Percentiles rank a stretch among this genome's conserved stretches.
Evolutionary conservation across 1,140 invertebrate genomes (phyloP).

Genomic region (Leucophenga varia): DNA sequence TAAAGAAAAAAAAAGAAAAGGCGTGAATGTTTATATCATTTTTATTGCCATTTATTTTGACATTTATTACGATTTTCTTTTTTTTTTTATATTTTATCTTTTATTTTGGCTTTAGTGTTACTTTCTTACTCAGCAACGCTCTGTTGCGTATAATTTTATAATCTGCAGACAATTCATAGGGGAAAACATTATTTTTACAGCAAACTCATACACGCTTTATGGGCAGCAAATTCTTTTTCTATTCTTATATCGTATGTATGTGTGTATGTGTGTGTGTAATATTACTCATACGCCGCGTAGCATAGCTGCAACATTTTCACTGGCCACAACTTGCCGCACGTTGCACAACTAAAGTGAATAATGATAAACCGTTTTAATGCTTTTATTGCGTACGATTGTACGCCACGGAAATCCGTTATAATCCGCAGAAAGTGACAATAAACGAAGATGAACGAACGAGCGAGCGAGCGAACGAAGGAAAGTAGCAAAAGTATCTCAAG

Average conservation of each 20-base stretch:
- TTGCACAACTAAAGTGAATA: conserved; percentile 46
- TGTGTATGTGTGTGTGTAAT: neutral
- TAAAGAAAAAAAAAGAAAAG: no score
- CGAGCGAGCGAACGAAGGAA: neutral
- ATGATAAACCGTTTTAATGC: conserved; percentile 50
- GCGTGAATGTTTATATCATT: conserved; percentile 28
- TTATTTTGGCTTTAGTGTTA: no score
- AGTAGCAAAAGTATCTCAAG: no score
- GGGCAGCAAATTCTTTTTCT: no score
- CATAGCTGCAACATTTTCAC: neutral
- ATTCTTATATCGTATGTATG: no score
- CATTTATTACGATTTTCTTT: conserved; percentile 37
- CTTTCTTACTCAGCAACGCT: no score
- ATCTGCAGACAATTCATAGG: conserved; percentile 31
- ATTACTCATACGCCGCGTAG: conserved; percentile 30
- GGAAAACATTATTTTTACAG: conserved; percentile 14
- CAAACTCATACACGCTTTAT: no score
- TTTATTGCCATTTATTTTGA: conserved; percentile 39
- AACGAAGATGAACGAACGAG: conserved; percentile 33
- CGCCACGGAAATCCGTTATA: conserved; percentile 45
- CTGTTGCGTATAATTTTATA: conserved; percentile 38
- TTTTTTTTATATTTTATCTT: no score
- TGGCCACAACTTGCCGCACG: no score
- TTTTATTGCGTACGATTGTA: conserved; percentile 49
- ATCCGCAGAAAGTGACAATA: conserved; percentile 52